Conservation (phyloP, 2,113 vertebrate species). For the Candoia aspera region DNA sequence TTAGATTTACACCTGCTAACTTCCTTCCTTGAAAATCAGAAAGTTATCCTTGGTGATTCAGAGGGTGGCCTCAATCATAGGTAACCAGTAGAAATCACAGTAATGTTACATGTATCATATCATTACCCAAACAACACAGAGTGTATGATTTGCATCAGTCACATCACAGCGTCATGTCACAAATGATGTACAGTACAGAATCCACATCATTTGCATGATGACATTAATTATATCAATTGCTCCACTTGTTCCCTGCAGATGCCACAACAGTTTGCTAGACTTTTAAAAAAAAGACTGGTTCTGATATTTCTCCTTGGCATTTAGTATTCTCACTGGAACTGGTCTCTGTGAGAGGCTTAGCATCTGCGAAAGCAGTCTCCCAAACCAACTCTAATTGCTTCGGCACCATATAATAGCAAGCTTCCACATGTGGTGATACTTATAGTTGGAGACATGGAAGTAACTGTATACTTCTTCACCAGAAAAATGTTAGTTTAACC, state of each 20-base stretch:
- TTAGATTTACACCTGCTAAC: slow-evolving; percentile 4
- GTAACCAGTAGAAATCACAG: not conserved
- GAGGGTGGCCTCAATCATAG: not conserved
- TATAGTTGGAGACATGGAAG: not conserved
- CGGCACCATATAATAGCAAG: not conserved
- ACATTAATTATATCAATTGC: not conserved
- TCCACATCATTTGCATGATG: not conserved
- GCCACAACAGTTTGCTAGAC: not conserved
- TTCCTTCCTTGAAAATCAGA: not conserved
- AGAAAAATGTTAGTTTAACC: not conserved
- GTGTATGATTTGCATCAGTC: not conserved
- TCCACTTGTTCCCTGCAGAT: not conserved
- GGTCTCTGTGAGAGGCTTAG: not conserved
- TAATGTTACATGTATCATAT: not conserved
- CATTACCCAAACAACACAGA: not conserved
- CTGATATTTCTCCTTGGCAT: not conserved
- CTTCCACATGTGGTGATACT: not conserved
- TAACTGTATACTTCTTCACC: not conserved
- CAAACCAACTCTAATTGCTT: not conserved
- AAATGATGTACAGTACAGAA: not conserved
- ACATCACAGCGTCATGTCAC: not conserved
- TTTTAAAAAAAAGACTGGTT: not conserved
- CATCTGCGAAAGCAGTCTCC: not conserved
- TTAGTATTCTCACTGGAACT: not conserved
- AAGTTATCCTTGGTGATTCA: not conserved